Percentiles rank a stretch among this genome's conserved stretches.
phyloP scores from a whole-genome alignment of 2,888 invertebrate species.

The Plebejus anna region DNA sequence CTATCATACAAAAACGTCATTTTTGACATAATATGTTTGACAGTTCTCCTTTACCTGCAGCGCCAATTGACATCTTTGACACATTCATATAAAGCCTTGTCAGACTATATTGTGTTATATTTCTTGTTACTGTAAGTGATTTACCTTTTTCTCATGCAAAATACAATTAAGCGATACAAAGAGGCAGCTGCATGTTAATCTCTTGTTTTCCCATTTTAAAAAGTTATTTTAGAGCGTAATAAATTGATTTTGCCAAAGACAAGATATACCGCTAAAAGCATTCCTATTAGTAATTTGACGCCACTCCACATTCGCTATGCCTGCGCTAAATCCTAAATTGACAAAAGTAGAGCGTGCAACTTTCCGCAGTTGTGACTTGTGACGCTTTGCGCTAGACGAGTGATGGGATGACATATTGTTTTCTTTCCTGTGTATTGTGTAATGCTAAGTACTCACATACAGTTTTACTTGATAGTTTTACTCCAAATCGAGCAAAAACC shows the following conservation, averaged over 20 bases:
- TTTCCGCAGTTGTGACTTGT: neutral
- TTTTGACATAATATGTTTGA: too few relatives aligned
- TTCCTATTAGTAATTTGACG: constrained; percentile 15
- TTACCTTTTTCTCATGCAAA: neutral
- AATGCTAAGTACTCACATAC: too few relatives aligned
- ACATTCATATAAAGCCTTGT: too few relatives aligned
- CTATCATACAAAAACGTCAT: too few relatives aligned
- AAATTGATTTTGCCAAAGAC: constrained; percentile 32
- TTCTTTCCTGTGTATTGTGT: neutral
- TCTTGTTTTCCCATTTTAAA: neutral
- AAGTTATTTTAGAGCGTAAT: neutral
- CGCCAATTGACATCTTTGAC: too few relatives aligned
- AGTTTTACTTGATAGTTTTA: too few relatives aligned
- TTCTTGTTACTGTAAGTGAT: neutral
- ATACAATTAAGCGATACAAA: neutral
- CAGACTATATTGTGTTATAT: neutral
- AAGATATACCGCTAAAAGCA: constrained; percentile 9
- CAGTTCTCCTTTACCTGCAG: too few relatives aligned
- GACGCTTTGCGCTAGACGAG: neutral
- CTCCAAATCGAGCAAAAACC: too few relatives aligned
- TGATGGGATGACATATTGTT: neutral
- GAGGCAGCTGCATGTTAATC: neutral
- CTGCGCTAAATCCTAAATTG: constrained; percentile 5
- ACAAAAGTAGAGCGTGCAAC: constrained; percentile 8
- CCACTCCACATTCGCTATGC: constrained; percentile 9